These are phyloP conservation scores for Nerophis ophidion DNA, from an alignment of 2,113 vertebrate genomes.

Conservation along the genomic window DNA sequence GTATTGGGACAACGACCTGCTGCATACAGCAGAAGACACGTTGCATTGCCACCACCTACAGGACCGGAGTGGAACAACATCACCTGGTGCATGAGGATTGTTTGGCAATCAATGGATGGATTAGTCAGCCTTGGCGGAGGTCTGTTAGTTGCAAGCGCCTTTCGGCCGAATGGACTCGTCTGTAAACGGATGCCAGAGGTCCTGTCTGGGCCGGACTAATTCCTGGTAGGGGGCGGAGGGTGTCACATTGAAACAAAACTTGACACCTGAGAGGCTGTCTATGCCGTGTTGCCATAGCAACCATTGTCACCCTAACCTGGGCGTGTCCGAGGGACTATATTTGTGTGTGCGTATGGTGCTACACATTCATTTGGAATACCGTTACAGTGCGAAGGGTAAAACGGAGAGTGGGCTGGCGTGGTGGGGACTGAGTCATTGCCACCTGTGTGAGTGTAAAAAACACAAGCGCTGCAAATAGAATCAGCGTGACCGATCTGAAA, in stretches of 20 bases:
- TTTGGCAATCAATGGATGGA: neutral
- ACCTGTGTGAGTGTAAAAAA: constrained; percentile 44
- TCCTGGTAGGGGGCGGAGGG: constrained; percentile 27
- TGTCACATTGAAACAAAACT: constrained; percentile 35
- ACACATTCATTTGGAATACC: constrained; percentile 45
- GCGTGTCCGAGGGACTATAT: constrained; percentile 29
- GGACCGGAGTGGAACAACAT: constrained; percentile 1
- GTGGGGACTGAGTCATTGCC: constrained; percentile 33
- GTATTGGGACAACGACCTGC: neutral
- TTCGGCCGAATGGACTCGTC: neutral
- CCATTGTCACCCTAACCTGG: constrained; percentile 55
- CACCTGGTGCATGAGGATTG: neutral
- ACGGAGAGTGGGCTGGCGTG: no score
- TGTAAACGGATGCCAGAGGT: constrained; percentile 32
- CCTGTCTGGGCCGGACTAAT: constrained; percentile 20
- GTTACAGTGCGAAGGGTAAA: constrained; percentile 26
- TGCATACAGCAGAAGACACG: neutral
- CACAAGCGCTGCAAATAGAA: constrained; percentile 46
- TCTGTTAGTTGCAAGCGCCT: neutral
- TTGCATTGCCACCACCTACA: neutral
- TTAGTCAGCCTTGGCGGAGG: no score
- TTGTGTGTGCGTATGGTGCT: constrained; percentile 5
- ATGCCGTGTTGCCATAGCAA: constrained; percentile 62
- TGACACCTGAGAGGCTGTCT: constrained; percentile 51
- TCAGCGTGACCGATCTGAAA: constrained; percentile 37